Evolutionary conservation across 1,140 invertebrate genomes (phyloP).

Genomic region (Rhopalosiphum padi): DNA sequence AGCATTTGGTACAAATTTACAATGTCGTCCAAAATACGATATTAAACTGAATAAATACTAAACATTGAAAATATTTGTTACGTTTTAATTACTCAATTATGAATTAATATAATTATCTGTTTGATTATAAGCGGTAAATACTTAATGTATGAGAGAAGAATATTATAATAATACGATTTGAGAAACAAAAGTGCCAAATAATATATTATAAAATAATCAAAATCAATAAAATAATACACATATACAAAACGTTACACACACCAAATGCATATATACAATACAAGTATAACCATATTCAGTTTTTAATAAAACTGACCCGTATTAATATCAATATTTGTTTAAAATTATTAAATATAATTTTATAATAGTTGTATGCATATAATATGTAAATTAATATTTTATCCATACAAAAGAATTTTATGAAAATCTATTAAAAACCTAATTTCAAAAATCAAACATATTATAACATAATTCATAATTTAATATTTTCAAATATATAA

Average conservation of each 20-base stretch:
- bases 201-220: background rate
- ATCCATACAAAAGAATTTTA: background rate
- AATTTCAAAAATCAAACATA: background rate
- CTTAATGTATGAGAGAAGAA: background rate
- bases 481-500: background rate
- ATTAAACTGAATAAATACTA: background rate
- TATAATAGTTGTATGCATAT: too few relatives aligned
- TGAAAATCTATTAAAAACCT: background rate
- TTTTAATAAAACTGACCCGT: background rate
- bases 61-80: background rate
- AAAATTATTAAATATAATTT: background rate
- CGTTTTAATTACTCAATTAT: background rate
- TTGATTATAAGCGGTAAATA: background rate
- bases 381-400: too few relatives aligned
- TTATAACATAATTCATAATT: background rate
- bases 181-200: background rate
- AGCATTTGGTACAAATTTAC: background rate
- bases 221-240: background rate
- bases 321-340: background rate
- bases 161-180: background rate
- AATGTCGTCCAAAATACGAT: background rate
- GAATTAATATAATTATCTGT: background rate
- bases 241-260: background rate
- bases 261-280: background rate
- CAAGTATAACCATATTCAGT: background rate